Percentiles rank a stretch among this genome's conserved stretches.
These are phyloP conservation scores for Agrilus cyanescens DNA, from an alignment of 2,888 invertebrate species.

Conservation along the genomic window DNA sequence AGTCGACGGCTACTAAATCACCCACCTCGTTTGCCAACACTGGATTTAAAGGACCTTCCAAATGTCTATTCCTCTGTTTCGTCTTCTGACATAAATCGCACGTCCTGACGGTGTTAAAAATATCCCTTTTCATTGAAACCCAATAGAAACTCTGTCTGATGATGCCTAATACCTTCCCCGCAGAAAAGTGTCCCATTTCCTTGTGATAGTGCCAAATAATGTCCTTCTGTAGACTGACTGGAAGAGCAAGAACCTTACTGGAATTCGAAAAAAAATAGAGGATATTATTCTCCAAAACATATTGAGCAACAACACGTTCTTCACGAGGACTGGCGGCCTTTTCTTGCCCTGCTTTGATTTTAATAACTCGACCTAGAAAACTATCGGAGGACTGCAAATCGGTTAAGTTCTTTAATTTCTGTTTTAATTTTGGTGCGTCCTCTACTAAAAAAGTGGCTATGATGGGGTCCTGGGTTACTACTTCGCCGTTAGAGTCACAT, in stretches of 20 bases:
- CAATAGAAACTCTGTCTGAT: neutral
- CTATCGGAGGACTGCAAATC: neutral
- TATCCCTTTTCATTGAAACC: neutral
- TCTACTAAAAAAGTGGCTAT: neutral
- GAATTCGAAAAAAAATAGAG: too few species aligned
- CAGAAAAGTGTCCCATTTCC: neutral
- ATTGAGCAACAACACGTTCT: too few species aligned
- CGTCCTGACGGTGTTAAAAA: neutral
- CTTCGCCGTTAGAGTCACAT: neutral
- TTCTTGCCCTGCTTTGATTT: neutral
- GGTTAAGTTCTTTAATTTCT: neutral
- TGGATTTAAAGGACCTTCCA: too few species aligned
- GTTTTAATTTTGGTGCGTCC: neutral
- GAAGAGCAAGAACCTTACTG: too few species aligned
- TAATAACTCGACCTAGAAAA: neutral
- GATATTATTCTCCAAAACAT: too few species aligned
- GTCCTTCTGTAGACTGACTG: neutral
- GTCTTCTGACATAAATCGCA: constrained; percentile 1
- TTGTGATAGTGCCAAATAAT: neutral
- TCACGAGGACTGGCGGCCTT: neutral
- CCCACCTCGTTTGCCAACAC: too few species aligned
- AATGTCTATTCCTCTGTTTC: neutral
- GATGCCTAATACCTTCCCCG: too few species aligned
- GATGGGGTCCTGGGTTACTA: neutral
- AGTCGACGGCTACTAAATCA: too few species aligned